Percentiles rank a stretch among this genome's conserved stretches.
phyloP scores from a whole-genome alignment of 2,888 invertebrate species.

The Orthosia incerta region DNA sequence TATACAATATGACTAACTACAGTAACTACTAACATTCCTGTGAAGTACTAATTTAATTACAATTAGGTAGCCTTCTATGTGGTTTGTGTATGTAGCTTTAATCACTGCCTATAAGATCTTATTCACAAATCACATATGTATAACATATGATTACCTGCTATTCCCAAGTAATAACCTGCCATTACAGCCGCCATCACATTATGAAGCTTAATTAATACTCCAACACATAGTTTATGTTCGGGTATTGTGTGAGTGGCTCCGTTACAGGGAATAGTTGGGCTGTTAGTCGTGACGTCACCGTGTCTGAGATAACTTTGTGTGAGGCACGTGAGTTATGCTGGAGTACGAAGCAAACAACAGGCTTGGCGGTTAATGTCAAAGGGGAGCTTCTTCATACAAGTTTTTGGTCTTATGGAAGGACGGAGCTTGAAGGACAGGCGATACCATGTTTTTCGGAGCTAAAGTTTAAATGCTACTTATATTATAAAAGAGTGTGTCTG shows the following conservation, averaged over 20 bases:
- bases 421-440: not conserved
- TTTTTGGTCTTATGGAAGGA: not conserved
- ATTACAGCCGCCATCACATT: slow-evolving; percentile 15
- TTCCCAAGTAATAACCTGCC: slow-evolving; percentile 2
- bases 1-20: no score
- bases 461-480: no score
- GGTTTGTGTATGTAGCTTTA: not conserved
- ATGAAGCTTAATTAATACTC: slow-evolving; percentile 33
- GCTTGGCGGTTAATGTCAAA: slow-evolving; percentile 12
- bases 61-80: no score
- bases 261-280: slow-evolving; percentile 26
- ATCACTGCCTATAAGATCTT: no score
- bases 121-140: not conserved
- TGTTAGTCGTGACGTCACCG: slow-evolving; percentile 28
- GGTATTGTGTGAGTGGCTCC: slow-evolving; percentile 4
- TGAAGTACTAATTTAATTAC: no score
- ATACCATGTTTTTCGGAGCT: no score
- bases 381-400: not conserved
- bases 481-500: not conserved
- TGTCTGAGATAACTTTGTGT: slow-evolving; percentile 19
- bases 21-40: no score
- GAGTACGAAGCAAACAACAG: slow-evolving; percentile 11
- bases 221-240: slow-evolving; percentile 2
- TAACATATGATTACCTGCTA: not conserved
- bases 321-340: slow-evolving; percentile 18